Percentiles rank a stretch among this genome's conserved stretches.
Evolutionary conservation across 2,888 invertebrate genomes (phyloP).

Genomic region (Oligia strigilis): DNA sequence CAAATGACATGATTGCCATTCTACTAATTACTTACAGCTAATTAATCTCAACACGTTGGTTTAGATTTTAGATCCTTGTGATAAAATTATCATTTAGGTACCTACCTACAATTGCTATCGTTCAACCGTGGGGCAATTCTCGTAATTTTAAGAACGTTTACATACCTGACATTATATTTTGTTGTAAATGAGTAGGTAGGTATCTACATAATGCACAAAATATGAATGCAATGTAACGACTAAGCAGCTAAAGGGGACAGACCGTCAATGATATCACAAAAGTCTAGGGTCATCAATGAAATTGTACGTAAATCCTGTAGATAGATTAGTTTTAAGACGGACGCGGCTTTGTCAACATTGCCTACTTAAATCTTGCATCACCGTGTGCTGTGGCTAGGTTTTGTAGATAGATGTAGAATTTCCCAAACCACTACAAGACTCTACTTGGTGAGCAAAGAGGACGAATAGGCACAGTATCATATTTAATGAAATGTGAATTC

Average conservation of each 20-base stretch:
- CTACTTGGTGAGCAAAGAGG: neutral
- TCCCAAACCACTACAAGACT: neutral
- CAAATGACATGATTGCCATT: too few relatives aligned
- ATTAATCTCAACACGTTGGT: neutral
- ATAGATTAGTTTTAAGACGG: constrained; percentile 9
- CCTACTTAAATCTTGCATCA: constrained; percentile 34
- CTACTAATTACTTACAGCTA: too few relatives aligned
- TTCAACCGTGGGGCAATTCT: neutral
- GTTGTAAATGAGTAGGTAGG: neutral
- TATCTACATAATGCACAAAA: neutral
- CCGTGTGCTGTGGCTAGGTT: neutral
- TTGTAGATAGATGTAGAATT: neutral
- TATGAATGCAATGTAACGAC: neutral
- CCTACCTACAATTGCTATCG: neutral
- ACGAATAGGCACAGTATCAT: neutral
- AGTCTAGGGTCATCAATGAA: constrained; percentile 8
- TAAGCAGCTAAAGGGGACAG: neutral
- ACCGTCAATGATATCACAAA: neutral
- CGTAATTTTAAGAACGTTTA: too few relatives aligned
- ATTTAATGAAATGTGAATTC: neutral
- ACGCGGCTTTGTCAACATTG: constrained; percentile 3
- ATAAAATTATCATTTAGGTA: neutral
- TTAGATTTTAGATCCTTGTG: neutral
- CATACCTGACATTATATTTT: too few relatives aligned
- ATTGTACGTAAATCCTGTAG: constrained; percentile 22